Percentiles rank a stretch among this genome's conserved stretches.
These are phyloP conservation scores for Lordiphosa clarofinis DNA, from an alignment of 1,140 invertebrate genomes.

Conservation along the genomic window DNA sequence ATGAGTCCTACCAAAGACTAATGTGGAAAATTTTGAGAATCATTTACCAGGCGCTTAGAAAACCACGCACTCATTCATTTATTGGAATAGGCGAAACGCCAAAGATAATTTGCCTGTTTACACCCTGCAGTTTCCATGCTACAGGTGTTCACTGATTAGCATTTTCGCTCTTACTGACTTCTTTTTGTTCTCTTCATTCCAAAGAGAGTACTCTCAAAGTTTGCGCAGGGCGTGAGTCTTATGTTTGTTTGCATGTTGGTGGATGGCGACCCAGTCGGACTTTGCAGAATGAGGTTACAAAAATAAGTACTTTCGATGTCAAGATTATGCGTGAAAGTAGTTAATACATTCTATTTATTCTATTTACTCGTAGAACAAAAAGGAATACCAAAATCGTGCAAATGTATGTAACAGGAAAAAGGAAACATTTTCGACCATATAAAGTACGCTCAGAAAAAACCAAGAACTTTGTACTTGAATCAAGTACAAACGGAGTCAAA, in stretches of 20 bases:
- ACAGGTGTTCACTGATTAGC: constrained; percentile 1
- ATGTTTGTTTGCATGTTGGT: background rate
- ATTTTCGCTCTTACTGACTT: background rate
- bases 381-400: too few species aligned
- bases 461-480: too few species aligned
- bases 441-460: too few species aligned
- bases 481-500: too few species aligned
- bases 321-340: too few species aligned
- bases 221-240: constrained; percentile 9
- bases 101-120: background rate
- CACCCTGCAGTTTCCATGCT: constrained; percentile 2
- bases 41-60: constrained; percentile 16
- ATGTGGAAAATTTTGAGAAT: constrained; percentile 1
- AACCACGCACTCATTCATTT: background rate
- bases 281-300: too few species aligned
- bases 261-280: too few species aligned
- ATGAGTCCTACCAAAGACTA: background rate
- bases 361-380: too few species aligned
- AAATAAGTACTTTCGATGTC: too few species aligned
- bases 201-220: constrained; percentile 1
- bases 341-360: too few species aligned
- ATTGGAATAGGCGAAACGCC: constrained; percentile 7
- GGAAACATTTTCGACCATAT: too few species aligned
- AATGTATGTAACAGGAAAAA: too few species aligned
- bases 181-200: background rate